Evolutionary conservation across 2,888 invertebrate species (phyloP), one percentile per base, ranked within the genome.

Genomic region (Neria commutata): DNA sequence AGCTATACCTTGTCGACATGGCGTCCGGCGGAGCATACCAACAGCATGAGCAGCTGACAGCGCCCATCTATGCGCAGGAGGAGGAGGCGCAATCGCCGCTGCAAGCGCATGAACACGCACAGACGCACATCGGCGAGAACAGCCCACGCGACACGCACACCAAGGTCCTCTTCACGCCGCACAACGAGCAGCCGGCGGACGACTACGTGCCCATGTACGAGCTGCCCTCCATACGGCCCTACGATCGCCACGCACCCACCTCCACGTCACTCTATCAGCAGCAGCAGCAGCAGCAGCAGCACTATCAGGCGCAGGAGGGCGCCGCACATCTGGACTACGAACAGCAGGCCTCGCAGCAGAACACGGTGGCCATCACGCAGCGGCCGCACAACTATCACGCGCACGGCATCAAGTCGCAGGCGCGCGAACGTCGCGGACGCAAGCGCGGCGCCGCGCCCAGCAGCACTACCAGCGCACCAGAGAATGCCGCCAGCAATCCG

Each of bases 331-430:
- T 19, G 17, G 33, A 49, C 19, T 49, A 49, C 40, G n/a, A 26
- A 4, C 60, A 56, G 2, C 54, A 51, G 29, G 45, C 58, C 61
- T 21, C 46, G 26, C 34, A 58, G 17, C 56, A 66, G 2, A 67
- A 66, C 1, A 52, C 63, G 5, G 68, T 69, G 10, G 65, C 70
- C 26, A 75, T 75, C 1, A 74, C 78, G 0, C 79, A 76, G 60
- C 67, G 71, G 10, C 81, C 81, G 16, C 78, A 68, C 33, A 82
- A 82, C 60, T 81, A 81, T 60, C 82, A 81, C 51, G 78, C 81
- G 29, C 76, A 76, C 33, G 55, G 67, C 2, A 58, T 66, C 2
- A 71, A 73, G 56, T 54, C 67, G 62, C 14, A 60, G 17, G 48
- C 58, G 21, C 64, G 59, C 21, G n/a, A n/a, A n/a, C n/a, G n/a